These are phyloP conservation scores for Heliothis subflexa DNA, from an alignment of 1,140 invertebrate genomes.

Conservation along the genomic window DNA sequence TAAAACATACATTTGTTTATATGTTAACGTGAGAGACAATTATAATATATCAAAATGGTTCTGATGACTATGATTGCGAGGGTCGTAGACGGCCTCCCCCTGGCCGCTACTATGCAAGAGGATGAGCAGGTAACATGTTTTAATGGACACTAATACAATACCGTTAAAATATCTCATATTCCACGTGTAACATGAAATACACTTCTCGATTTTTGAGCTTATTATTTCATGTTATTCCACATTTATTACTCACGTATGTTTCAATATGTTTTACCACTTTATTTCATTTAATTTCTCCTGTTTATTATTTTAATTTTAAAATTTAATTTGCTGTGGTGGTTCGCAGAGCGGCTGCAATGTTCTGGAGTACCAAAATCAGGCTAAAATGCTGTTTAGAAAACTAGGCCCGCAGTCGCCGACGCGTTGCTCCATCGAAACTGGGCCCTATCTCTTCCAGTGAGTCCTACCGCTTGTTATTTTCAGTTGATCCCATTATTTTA, in stretches of 20 bases:
- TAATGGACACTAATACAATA: not conserved
- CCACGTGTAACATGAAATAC: not conserved
- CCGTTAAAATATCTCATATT: not conserved
- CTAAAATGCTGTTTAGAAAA: conserved; percentile 99
- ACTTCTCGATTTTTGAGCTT: not conserved
- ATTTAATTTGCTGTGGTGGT: conserved; percentile 77
- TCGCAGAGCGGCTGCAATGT: conserved; percentile 95
- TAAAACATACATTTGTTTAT: conserved; percentile 52
- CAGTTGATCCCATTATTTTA: conserved; percentile 54
- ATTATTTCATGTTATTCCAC: not conserved
- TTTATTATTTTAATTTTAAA: conserved; percentile 56
- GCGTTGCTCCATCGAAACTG: conserved; percentile 98
- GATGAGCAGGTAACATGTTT: conserved; percentile 94
- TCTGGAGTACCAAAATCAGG: conserved; percentile 99
- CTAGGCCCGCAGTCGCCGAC: conserved; percentile 94
- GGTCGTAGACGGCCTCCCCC: conserved; percentile 96
- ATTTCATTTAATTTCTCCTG: conserved; percentile 35
- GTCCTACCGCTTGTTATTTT: conserved; percentile 85
- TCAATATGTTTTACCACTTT: not conserved
- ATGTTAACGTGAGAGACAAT: conserved; percentile 59
- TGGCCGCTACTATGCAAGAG: conserved; percentile 99
- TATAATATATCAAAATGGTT: conserved; percentile 91
- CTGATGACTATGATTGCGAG: conserved; percentile 98
- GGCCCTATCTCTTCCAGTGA: conserved; percentile 99
- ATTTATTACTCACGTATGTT: conserved; percentile 21